Base-by-base conservation (phyloP, 2,888 invertebrate genomes). In the Pristionchus arcanus region DNA sequence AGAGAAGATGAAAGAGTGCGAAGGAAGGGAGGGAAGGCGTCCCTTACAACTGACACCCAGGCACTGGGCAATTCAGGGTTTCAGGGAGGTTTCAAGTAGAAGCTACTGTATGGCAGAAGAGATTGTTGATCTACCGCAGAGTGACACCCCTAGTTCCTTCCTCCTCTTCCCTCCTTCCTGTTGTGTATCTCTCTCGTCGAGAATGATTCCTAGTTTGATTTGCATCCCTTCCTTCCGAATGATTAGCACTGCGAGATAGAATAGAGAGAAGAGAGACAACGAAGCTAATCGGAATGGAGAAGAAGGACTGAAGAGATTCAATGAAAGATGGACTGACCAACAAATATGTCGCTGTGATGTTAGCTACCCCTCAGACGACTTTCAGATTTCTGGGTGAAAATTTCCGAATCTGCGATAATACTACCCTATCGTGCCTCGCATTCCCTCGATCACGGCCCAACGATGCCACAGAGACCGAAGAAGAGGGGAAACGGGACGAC, bases 191-290 rank as follows among this genome's bases (percentile, higher is more conserved):
- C 49, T 77, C 49, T 9, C n/a, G n/a, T 25, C n/a, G 81, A 53
- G 13, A 5, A 81, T 81, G 53, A 81, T 81, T 81, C 81, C 81
- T 81, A 81, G 81, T 81, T 81, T 81, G 81, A 81, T 81, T 81
- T 81, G 49, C n/a, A 16, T 19, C 28, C 49, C 81, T 81, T 81
- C 81, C 81, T 81, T 81, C 81, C 81, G 49, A 77, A 25, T 81
- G 81, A 81, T 81, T 81, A 81, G 49, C 81, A 81, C 81, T 74
- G 42, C 37, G 74, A 63, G 71, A 71, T 15, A 71, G 68, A 68
- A 68, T 34, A 81, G 81, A 81, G 21, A 81, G 81, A 42, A 81
- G 81, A 42, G 4, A 25, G 77, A 81, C 81, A 81, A 81, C 81
- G 81, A 81, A 81, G 81, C 81, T 81, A 81, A 81, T 81, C 81